Evolutionary conservation across 2,888 invertebrate species (phyloP), one percentile per base, ranked within the genome.

Genomic region (Thymelicus sylvestris): DNA sequence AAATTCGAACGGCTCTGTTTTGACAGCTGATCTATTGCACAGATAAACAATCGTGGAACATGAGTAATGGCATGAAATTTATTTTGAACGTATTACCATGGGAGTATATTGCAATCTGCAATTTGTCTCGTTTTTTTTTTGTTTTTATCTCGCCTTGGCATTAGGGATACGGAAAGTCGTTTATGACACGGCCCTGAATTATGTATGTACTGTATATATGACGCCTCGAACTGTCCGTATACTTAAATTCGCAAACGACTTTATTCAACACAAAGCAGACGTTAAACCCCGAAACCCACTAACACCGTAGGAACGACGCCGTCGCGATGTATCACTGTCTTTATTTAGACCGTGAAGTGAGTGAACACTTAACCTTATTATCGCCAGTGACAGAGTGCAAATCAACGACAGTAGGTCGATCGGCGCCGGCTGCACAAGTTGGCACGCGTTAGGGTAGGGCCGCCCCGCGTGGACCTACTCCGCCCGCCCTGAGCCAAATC

Each of bases 11-110:
- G 68, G 68, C 63, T 10, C 55, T 78, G 73, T 78, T 55, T 81
- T 81, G 85, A 86, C 86, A 84, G 81, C 79, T 82, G 86, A 87
- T 84, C 78, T 83, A 84, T 87, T 86, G 81, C 83, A 79, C 78
- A 81, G 80, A 82, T 81, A 80, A 67, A 44, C 62, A 64, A 59
- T 48, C 63, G 10, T 44, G 63, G 48, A 44, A 47, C 63, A 69
- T 69, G 69, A 69, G 57, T 69, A 63, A 69, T 64, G 63, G 69
- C 6, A 41, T 57, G 13, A 64, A 69, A 69, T 69, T 69, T 69
- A 57, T 69, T 48, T 41, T 64, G 44, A 64, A 47, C 57, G 15
- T 69, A 48, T 47, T 31, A 31, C 31, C 69, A 39, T 7, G 12
- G 68, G 52, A 15, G 12, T 59, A 61, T 47, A 64, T 64, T 19